Percentiles rank a stretch among this genome's conserved stretches.
Evolutionary conservation across 2,888 invertebrate species (phyloP).

Genomic region (Apantesis nais): DNA sequence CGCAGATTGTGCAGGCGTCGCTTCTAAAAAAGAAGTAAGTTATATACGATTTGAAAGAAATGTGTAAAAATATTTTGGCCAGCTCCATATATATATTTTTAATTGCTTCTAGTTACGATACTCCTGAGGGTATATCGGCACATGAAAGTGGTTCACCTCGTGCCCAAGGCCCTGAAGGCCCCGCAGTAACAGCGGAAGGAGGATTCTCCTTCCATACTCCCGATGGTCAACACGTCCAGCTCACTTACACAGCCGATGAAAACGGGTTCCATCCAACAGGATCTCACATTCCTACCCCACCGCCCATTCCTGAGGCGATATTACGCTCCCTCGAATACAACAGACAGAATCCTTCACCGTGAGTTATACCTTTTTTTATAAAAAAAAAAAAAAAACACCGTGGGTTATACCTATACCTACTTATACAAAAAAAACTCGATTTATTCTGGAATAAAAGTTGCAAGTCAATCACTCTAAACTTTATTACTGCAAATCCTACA

Average conservation of each 20-base stretch:
- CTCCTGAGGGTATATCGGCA: conserved; percentile 87
- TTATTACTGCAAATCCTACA: too few relatives aligned
- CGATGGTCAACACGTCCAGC: conserved; percentile 87
- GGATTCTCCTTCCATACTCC: conserved; percentile 88
- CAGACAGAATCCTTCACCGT: conserved; percentile 66
- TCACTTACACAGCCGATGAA: conserved; percentile 89
- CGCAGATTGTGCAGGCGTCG: conserved; percentile 18
- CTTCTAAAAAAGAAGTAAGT: conserved; percentile 37
- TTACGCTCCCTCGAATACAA: conserved; percentile 80
- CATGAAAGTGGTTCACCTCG: conserved; percentile 86
- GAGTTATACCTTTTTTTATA: conserved; percentile 44
- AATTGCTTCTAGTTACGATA: conserved; percentile 84
- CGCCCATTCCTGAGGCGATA: conserved; percentile 86
- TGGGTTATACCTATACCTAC: too few relatives aligned
- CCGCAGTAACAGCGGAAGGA: conserved; percentile 87
- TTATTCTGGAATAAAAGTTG: too few relatives aligned
- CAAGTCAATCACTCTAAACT: too few relatives aligned
- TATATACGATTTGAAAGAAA: background rate
- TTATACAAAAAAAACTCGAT: too few relatives aligned
- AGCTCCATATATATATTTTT: too few relatives aligned
- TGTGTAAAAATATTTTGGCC: too few relatives aligned
- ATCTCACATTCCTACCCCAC: conserved; percentile 86
- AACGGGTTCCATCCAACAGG: conserved; percentile 89
- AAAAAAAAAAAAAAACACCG: too few relatives aligned
- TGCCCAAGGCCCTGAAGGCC: conserved; percentile 83